Conservation (phyloP, 2,113 vertebrate genomes). For the Megalops atlanticus region DNA sequence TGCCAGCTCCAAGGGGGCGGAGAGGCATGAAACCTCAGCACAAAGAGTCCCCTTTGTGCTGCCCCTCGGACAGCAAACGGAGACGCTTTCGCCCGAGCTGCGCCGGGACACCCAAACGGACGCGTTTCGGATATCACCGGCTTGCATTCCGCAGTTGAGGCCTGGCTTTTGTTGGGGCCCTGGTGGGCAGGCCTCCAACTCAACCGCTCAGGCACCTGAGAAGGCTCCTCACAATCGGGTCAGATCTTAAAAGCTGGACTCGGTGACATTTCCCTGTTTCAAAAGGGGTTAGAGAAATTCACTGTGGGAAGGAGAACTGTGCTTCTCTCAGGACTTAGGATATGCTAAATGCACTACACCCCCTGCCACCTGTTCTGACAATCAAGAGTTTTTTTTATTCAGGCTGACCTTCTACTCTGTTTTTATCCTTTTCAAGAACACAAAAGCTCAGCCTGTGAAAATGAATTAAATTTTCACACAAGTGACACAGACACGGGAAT, state of each 20-base stretch:
- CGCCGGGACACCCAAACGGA: too few relatives aligned
- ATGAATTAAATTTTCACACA: too few relatives aligned
- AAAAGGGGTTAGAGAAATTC: constrained; percentile 15
- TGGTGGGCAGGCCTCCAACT: constrained; percentile 46
- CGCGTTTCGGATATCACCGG: constrained; percentile 35
- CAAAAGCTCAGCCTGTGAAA: too few relatives aligned
- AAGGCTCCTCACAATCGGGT: neutral
- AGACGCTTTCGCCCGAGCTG: too few relatives aligned
- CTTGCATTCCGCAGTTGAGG: constrained; percentile 52
- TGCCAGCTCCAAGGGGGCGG: neutral
- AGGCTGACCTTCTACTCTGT: neutral
- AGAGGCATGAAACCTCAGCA: neutral
- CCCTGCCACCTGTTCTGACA: neutral
- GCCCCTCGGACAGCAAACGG: neutral
- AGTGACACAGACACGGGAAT: too few relatives aligned
- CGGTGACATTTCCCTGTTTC: neutral
- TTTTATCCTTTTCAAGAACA: too few relatives aligned
- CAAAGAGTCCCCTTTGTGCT: neutral
- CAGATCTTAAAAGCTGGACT: constrained; percentile 7
- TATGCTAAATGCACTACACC: neutral
- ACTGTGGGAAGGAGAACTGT: neutral
- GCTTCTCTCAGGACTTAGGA: neutral
- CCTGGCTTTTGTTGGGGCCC: constrained; percentile 37
- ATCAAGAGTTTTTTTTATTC: neutral
- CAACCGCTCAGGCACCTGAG: constrained; percentile 11